Conservation (phyloP, 30 jellyfish, hydroid and myxozoan species). For the Cassiopea xamachana region DNA sequence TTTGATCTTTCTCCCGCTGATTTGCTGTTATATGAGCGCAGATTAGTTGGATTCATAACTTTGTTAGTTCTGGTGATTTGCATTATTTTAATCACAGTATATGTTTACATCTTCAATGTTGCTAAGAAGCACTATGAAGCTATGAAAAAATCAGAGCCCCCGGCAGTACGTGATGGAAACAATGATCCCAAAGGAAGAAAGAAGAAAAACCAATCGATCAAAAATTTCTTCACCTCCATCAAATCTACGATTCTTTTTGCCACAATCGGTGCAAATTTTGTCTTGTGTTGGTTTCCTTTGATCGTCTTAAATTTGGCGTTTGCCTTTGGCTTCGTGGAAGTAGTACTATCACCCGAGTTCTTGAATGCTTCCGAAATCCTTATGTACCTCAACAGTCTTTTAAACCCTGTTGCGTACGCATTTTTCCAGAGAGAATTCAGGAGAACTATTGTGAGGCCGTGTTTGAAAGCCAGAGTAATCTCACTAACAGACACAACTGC, state of each 20-base stretch:
- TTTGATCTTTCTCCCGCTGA: conserved; percentile 12
- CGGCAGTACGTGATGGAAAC: background rate
- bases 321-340: conserved; percentile 23
- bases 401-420: conserved; percentile 66
- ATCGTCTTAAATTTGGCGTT: conserved; percentile 39
- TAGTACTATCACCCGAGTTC: conserved; percentile 16
- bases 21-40: background rate
- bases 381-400: conserved; percentile 59
- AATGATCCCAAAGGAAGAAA: conserved; percentile 32
- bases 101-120: conserved; percentile 54
- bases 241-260: conserved; percentile 63
- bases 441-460: conserved; percentile 1
- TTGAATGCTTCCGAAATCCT: conserved; percentile 40
- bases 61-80: conserved; percentile 23
- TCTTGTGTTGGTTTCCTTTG: conserved; percentile 67
- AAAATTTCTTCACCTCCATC: conserved; percentile 43
- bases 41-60: conserved; percentile 38
- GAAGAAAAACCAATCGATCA: conserved; percentile 1
- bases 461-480: conserved; percentile 13
- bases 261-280: conserved; percentile 42
- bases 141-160: conserved; percentile 30
- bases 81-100: conserved; percentile 15
- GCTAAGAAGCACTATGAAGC: conserved; percentile 70
- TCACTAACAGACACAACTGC: conserved; percentile 17
- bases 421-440: conserved; percentile 60